phyloP scores from a whole-genome alignment of 2,888 invertebrate species.

The Halocaridina rubra region DNA sequence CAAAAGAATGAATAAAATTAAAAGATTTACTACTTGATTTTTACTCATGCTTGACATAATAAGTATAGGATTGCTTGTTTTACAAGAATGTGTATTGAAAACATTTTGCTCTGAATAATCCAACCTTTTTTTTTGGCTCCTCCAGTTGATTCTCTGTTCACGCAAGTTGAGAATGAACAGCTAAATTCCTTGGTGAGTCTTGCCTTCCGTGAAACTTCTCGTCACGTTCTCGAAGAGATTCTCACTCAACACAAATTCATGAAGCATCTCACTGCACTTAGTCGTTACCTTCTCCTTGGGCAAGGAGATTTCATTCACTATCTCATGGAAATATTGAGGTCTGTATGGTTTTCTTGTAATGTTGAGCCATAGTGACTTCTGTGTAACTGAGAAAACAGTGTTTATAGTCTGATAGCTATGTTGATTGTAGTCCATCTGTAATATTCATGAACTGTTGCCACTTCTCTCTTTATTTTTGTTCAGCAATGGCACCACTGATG shows the following conservation, averaged over 20 bases:
- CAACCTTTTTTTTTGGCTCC: neutral
- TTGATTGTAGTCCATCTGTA: no score
- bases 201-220: conserved; percentile 88
- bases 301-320: conserved; percentile 97
- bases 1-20: neutral
- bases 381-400: no score
- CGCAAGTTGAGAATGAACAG: conserved; percentile 69
- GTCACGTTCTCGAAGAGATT: conserved; percentile 85
- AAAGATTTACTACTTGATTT: neutral
- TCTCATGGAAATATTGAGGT: conserved; percentile 91
- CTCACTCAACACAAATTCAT: conserved; percentile 88
- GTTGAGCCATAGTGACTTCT: no score
- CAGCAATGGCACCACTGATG: no score
- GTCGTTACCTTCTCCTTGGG: conserved; percentile 89
- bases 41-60: neutral
- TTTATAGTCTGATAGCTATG: no score
- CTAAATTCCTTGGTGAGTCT: conserved; percentile 84
- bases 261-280: conserved; percentile 90
- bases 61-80: neutral
- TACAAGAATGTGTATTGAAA: neutral
- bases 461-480: no score
- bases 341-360: no score
- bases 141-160: conserved; percentile 62
- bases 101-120: neutral
- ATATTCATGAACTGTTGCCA: no score